Evolutionary conservation across 2,888 invertebrate species (phyloP).

Genomic region (Alcis repandata): DNA sequence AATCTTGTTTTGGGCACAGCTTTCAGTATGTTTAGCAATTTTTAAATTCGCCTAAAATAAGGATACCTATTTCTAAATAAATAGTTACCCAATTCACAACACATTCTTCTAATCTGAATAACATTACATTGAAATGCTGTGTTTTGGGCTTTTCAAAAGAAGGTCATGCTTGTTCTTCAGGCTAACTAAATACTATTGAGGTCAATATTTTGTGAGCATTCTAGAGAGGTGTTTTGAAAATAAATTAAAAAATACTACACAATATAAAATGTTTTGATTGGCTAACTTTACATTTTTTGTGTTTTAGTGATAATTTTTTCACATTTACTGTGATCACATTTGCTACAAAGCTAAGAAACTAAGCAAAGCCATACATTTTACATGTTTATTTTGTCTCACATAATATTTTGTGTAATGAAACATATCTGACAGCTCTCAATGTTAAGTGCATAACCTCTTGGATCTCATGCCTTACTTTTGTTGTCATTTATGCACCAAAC

Average conservation of each 20-base stretch:
- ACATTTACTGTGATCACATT: not conserved
- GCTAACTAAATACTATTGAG: slow-evolving; percentile 25
- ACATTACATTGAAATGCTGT: slow-evolving; percentile 10
- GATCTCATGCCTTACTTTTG: slow-evolving; percentile 39
- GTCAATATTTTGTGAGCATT: slow-evolving; percentile 41
- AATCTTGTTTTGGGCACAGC: slow-evolving; percentile 17
- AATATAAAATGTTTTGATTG: not conserved
- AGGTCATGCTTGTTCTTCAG: slow-evolving; percentile 29
- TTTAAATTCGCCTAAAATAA: not conserved
- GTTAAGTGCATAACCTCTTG: slow-evolving; percentile 59
- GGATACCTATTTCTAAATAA: slow-evolving; percentile 10
- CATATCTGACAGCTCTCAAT: slow-evolving; percentile 42
- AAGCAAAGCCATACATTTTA: not conserved
- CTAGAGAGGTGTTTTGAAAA: slow-evolving; percentile 5
- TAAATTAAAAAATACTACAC: not conserved
- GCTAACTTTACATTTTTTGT: no score
- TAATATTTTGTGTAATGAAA: slow-evolving; percentile 29
- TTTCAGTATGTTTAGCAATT: slow-evolving; percentile 1
- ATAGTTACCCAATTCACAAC: slow-evolving; percentile 2
- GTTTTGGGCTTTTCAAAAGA: slow-evolving; percentile 16
- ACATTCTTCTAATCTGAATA: slow-evolving; percentile 6
- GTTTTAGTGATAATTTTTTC: not conserved
- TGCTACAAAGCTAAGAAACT: not conserved
- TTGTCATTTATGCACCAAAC: not conserved
- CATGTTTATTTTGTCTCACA: not conserved